A percentile compares a stretch with the other conserved stretches of the same genome.
phyloP scores from a whole-genome alignment of 2,888 invertebrate species.

The Brachyopa scutellaris region DNA sequence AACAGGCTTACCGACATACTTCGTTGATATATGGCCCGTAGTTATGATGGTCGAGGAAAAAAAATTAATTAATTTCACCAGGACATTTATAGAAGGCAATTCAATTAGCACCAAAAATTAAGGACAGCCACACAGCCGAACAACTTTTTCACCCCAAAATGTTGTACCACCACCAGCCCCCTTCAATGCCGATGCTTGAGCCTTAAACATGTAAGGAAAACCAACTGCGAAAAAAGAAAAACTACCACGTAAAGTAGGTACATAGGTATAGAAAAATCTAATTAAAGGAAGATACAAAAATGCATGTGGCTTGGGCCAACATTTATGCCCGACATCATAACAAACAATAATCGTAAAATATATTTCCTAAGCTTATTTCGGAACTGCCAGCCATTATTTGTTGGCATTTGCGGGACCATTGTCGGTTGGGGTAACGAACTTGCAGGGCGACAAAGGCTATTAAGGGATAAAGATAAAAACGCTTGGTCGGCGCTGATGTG shows the following conservation, averaged over 20 bases:
- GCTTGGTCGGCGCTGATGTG: constrained; percentile 23
- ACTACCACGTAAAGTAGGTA: no score
- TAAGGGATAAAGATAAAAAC: constrained; percentile 44
- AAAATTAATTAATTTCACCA: constrained; percentile 65
- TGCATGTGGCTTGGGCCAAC: constrained; percentile 56
- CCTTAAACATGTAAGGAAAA: constrained; percentile 38
- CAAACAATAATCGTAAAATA: constrained; percentile 70
- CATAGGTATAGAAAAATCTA: constrained; percentile 72
- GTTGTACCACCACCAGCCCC: not conserved
- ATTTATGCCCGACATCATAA: constrained; percentile 68
- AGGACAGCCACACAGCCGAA: constrained; percentile 30
- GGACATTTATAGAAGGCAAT: constrained; percentile 61
- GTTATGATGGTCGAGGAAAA: constrained; percentile 6
- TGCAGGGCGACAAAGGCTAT: constrained; percentile 31
- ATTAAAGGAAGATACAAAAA: constrained; percentile 71
- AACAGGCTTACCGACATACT: constrained; percentile 48
- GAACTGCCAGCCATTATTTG: constrained; percentile 38
- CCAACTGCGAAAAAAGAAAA: constrained; percentile 23
- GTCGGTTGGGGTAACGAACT: constrained; percentile 36
- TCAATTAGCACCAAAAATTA: constrained; percentile 63
- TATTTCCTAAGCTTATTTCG: constrained; percentile 56
- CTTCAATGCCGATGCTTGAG: not conserved
- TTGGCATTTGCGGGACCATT: constrained; percentile 39
- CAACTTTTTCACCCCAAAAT: constrained; percentile 17
- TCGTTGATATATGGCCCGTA: constrained; percentile 53